Evolutionary conservation across 1,140 invertebrate genomes (phyloP), one percentile per base, ranked within the genome.

Genomic region (Plodia interpunctella): DNA sequence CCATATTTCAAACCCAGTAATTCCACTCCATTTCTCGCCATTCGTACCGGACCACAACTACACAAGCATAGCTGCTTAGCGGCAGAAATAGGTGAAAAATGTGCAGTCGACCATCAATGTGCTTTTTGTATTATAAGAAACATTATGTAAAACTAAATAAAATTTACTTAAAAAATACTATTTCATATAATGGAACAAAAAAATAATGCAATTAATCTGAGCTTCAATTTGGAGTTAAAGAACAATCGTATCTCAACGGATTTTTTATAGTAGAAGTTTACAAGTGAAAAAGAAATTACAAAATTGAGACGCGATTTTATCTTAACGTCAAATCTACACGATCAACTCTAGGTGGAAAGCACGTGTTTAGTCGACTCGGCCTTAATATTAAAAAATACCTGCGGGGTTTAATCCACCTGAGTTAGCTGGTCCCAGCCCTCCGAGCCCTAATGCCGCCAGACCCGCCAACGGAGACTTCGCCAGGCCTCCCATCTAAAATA

Each of bases 321-420:
- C n/a, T n/a, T n/a, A n/a, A n/a, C n/a, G n/a, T n/a, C n/a, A 38
- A 38, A 2, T 38, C 13, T 38, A 38, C 11, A 8, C 11, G 8
- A 13, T 38, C 13, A 38, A 9, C 2, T 8, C 11, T 9, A 8
- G 13, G 13, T 38, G 35, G 15, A 15, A 44, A 44, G 38, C 38
- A 44, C 38, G 5, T 44, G n/a, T 44, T 44, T 44, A 17, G 38
- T 44, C 38, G 38, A 44, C 38, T 15, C 4, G 1, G 38, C 38
- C 38, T 59, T 51, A 49, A 61, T 30, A 57, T 35, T 15, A 60
- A 17, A 32, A 49, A 21, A 88, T 92, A 97, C 96, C 96, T 93
- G 96, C 95, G 73, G 96, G 96, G 90, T 97, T 97, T 44, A 97
- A 91, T 72, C 95, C 95, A 67, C 95, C 95, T 56, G 95, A 94